Conservation (phyloP, 64 coral and sea anemone genomes). For the Actinia tenebrosa region DNA sequence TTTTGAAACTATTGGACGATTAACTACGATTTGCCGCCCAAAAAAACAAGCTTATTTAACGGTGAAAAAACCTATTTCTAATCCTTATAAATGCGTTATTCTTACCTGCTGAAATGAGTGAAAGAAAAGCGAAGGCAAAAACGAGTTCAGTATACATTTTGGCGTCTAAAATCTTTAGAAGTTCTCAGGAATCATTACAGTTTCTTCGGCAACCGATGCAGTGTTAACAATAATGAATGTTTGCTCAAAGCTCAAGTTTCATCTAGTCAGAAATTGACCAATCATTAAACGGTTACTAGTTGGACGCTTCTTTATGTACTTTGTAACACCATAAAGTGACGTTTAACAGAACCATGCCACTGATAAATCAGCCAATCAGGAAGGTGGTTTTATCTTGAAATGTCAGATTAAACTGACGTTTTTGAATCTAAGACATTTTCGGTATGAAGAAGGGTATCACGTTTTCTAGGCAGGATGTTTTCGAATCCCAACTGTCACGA, state of each 20-base stretch:
- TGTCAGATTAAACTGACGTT: not conserved
- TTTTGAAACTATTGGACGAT: not conserved
- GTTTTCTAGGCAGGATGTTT: not conserved
- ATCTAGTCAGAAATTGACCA: not conserved
- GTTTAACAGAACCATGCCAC: not conserved
- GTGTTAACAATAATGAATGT: not conserved
- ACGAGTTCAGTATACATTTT: slow-evolving; percentile 2
- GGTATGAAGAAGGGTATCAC: not conserved
- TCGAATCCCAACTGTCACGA: not conserved
- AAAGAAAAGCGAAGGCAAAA: not conserved
- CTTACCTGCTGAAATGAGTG: not conserved
- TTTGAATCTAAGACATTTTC: not conserved
- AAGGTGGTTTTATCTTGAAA: not conserved
- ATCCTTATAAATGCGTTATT: not conserved
- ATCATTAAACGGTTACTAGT: not conserved
- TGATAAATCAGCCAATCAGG: not conserved
- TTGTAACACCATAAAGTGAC: not conserved
- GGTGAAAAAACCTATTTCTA: not conserved
- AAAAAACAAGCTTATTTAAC: not conserved
- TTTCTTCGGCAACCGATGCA: not conserved
- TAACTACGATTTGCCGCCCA: not conserved
- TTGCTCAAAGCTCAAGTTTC: slow-evolving; percentile 6
- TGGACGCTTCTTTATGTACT: not conserved
- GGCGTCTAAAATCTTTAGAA: not conserved
- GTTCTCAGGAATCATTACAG: not conserved